Percentiles rank a stretch among this genome's conserved stretches.
phyloP scores from a whole-genome alignment of 2,888 invertebrate genomes.

The Nomada goodeniana region DNA sequence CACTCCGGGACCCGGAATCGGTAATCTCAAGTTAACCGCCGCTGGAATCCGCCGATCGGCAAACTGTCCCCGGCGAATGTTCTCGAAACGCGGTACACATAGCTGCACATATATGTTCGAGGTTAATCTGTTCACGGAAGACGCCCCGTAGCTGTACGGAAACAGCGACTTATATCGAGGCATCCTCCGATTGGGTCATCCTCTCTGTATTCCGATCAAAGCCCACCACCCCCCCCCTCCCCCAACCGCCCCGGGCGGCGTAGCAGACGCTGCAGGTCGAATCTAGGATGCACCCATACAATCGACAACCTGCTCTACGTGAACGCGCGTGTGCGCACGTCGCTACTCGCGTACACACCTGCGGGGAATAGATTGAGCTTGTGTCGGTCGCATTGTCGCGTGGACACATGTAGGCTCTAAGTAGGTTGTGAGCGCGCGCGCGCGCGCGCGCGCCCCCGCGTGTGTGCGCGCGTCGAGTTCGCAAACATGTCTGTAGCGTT shows the following conservation, averaged over 20 bases:
- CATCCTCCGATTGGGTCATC: slow-evolving; percentile 57
- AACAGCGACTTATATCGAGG: slow-evolving; percentile 52
- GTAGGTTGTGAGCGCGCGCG: slow-evolving; percentile 78
- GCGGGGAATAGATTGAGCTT: slow-evolving; percentile 70
- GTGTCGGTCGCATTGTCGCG: slow-evolving; percentile 76
- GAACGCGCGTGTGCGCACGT: not conserved
- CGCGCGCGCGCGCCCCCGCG: slow-evolving; percentile 20
- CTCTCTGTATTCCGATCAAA: slow-evolving; percentile 76
- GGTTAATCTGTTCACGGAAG: slow-evolving; percentile 20
- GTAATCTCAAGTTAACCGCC: slow-evolving; percentile 43
- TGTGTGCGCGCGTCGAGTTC: slow-evolving; percentile 80
- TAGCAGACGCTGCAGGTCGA: slow-evolving; percentile 69
- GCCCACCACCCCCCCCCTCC: no score
- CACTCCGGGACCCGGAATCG: not conserved
- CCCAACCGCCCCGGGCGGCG: slow-evolving; percentile 70
- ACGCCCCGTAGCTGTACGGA: slow-evolving; percentile 10
- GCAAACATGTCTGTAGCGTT: slow-evolving; percentile 83
- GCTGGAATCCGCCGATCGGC: slow-evolving; percentile 26
- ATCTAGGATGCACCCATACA: slow-evolving; percentile 53
- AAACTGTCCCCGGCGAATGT: slow-evolving; percentile 22
- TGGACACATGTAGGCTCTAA: slow-evolving; percentile 79
- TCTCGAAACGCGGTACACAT: not conserved
- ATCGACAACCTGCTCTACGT: not conserved
- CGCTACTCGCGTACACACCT: slow-evolving; percentile 48
- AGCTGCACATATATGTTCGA: not conserved